Percentiles rank a stretch among this genome's conserved stretches.
Conservation (phyloP, 35 echinoderm and acorn worm genomes). For the Heliocidaris tuberculata region DNA sequence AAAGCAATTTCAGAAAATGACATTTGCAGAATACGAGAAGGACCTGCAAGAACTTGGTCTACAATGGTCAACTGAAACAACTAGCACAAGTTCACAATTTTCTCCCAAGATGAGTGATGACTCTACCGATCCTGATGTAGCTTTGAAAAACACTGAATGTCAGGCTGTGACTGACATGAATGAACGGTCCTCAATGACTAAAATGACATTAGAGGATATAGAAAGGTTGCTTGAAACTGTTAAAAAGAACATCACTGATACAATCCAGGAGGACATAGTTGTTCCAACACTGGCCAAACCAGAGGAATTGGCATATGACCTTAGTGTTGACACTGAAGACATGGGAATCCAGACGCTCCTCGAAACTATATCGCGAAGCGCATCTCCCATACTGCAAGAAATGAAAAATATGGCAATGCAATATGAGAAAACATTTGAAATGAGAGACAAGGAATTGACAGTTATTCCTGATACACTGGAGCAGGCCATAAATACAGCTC, state of each 20-base stretch:
- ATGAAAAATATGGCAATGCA: constrained; percentile 51
- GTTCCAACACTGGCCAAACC: constrained; percentile 39
- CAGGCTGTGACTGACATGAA: background rate
- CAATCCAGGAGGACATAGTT: constrained; percentile 30
- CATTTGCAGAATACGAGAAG: background rate
- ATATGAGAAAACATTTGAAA: constrained; percentile 43
- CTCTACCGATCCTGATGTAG: background rate
- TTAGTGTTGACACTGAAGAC: constrained; percentile 43
- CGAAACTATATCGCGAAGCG: constrained; percentile 47
- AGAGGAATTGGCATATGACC: constrained; percentile 1
- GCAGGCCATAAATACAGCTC: constrained; percentile 54
- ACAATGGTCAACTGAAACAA: background rate
- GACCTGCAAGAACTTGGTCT: constrained; percentile 4
- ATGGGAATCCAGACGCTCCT: constrained; percentile 45
- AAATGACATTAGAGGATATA: constrained; percentile 54
- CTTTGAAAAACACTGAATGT: background rate
- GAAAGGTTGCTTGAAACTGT: constrained; percentile 50
- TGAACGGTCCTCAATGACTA: constrained; percentile 45
- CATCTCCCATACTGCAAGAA: constrained; percentile 56
- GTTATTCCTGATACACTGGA: constrained; percentile 48
- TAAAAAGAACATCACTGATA: background rate
- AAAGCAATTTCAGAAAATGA: constrained; percentile 16
- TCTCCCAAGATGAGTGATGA: constrained; percentile 12
- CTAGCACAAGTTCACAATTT: background rate
- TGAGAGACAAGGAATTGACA: constrained; percentile 37